Base-by-base conservation (phyloP, 2,888 invertebrate genomes). In the Nomada fabriciana region DNA sequence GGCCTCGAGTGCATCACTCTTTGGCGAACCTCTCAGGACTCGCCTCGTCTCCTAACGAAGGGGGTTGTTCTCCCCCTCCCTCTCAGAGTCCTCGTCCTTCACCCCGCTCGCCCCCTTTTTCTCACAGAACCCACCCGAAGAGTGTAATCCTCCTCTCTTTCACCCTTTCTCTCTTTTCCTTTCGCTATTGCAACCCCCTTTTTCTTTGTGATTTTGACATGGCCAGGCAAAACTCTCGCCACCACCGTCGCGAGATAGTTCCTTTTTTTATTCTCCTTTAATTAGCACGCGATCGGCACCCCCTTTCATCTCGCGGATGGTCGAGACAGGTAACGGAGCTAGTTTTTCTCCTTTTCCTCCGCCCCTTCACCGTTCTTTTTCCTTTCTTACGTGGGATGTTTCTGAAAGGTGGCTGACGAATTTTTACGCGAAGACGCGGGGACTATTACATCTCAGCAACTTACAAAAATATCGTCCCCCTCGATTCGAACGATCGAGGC, bases 1-100 rank as follows among this genome's bases (percentile, higher is more conserved):
- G 86, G 89, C 89, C 90, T 93, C 92, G 91, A 92, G 92, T 93
- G 91, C 91, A 91, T 90, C 87, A 88, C 90, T 91, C 92, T 92
- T 92, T 90, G 91, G 90, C 88, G 90, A 91, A 89, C 87, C 92
- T 91, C 92, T 92, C 91, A 91, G 91, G 91, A 89, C 89, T 91
- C 90, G 90, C 86, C 83, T 89, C 84, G 87, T 87, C 89, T 89
- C 86, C 86, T 91, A 90, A 90, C 89, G 91, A 91, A 90, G 91
- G 89, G 83, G 83, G 75, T 78, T 73, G 60, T 78, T 76, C 68
- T 72, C 53, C 60, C 71, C 71, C 68, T 69, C 57, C n/a, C 43
- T 53, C 61, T 61, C 57, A 53, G 59, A 55, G 71, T 52, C 65
- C 59, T 47, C 75, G 42, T 64, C 73, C 25, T 23, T 47, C 63